A percentile compares a stretch with the other conserved stretches of the same genome.
Conservation (phyloP, 2,797 vertebrate genomes). For the Oryzias sinensis region DNA sequence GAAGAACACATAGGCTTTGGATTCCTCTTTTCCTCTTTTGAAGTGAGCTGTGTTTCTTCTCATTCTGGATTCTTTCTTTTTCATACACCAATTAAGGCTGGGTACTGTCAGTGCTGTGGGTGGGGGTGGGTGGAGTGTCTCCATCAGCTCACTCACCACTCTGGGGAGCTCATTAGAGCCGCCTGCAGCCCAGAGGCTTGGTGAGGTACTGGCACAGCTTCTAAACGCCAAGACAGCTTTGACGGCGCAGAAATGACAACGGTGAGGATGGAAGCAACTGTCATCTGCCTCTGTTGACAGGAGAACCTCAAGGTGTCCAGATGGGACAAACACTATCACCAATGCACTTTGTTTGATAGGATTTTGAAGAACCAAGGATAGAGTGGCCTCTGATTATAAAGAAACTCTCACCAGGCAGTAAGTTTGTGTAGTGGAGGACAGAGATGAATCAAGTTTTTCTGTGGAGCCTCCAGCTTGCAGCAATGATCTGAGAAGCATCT, state of each 20-base stretch:
- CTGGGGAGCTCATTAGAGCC: conserved; percentile 70
- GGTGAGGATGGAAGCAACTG: conserved; percentile 17
- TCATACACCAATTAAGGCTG: conserved; percentile 62
- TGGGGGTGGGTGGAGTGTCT: conserved; percentile 46
- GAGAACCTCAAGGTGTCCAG: conserved; percentile 35
- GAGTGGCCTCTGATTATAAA: too few relatives aligned
- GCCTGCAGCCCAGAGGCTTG: conserved; percentile 44
- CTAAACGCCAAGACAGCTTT: conserved; percentile 55
- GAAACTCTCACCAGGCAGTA: too few relatives aligned
- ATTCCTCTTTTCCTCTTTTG: conserved; percentile 12
- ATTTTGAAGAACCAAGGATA: too few relatives aligned
- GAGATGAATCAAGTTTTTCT: too few relatives aligned
- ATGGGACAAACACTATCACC: conserved; percentile 12
- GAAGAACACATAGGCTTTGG: too few relatives aligned
- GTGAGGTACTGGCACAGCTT: conserved; percentile 63
- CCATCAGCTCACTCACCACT: conserved; percentile 53
- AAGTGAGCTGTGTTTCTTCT: conserved; percentile 49
- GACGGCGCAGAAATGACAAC: conserved; percentile 17
- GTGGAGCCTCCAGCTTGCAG: too few relatives aligned
- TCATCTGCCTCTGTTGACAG: conserved; percentile 27
- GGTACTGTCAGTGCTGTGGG: conserved; percentile 44
- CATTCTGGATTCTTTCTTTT: conserved; percentile 43
- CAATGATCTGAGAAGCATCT: too few relatives aligned
- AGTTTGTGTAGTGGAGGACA: too few relatives aligned
- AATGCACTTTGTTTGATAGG: background rate